Conservation (phyloP, 2,797 vertebrate genomes). For the Mycteria americana region DNA sequence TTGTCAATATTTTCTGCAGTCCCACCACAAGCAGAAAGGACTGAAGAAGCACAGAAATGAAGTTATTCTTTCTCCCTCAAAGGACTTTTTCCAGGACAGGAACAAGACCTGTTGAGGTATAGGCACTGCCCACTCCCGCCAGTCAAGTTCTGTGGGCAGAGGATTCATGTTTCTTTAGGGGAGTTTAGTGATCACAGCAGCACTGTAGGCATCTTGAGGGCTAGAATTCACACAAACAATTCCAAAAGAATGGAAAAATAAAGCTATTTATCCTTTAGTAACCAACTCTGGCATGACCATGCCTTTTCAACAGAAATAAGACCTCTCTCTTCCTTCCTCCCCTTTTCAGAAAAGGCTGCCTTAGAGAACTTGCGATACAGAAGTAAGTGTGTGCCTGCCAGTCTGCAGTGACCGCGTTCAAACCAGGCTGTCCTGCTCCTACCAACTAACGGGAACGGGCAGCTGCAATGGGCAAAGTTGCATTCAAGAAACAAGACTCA, state of each 20-base stretch:
- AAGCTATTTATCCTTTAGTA: neutral
- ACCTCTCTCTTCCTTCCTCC: neutral
- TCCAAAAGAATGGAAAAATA: neutral
- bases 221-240: neutral
- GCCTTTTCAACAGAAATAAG: neutral
- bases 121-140: neutral
- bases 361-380: neutral
- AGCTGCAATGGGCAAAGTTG: neutral
- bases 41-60: neutral
- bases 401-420: rapidly evolving
- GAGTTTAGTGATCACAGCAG: neutral
- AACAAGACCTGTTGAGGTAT: neutral
- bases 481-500: neutral
- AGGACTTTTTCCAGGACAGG: neutral
- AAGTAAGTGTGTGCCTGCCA: neutral
- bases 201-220: neutral
- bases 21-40: neutral
- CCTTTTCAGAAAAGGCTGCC: neutral
- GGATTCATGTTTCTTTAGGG: neutral
- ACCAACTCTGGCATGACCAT: neutral
- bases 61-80: neutral
- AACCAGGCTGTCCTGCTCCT: neutral
- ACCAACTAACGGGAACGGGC: neutral
- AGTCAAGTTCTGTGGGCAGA: neutral
- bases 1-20: neutral